Base-by-base conservation (phyloP, 2,113 vertebrate species). In the Onychorhynchus coronatus region DNA sequence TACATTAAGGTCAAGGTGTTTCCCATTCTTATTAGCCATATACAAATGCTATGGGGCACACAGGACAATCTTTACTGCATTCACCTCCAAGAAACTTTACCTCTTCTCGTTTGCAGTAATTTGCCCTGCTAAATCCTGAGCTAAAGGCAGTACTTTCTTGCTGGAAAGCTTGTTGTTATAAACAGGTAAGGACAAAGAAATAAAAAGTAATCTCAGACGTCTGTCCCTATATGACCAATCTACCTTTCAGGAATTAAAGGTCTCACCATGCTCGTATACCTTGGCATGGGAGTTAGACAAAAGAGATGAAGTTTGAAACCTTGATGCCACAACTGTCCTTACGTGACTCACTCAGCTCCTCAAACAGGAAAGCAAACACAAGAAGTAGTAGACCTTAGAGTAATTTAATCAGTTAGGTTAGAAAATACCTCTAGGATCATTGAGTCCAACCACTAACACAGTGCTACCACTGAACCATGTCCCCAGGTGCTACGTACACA, bases 391-490 rank as follows among this genome's bases (percentile, higher is more conserved):
- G 35, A 50, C 56, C 35, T 63, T n/a, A 50, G 41, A 62, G 42
- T 20, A 12, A 55, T 37, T 80, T 47, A 47, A 35, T 68, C 27
- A 42, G 21, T 62, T 55, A 37, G 41, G 70, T 70, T 70, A 49
- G 76, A 81, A 77, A 86, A 68, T 41, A 68, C 27, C 47, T 74
- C 55, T 33, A 55, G 37, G 61, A 68, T 68, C 27, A 35, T 11
- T 1, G 9, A 81, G 62, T 49, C 70, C 31, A 68, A 15, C 15
- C 0, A 0, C 27, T 44, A 56, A 62, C 41, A 75, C 0, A 2
- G 35, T 74, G 35, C 35, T 75, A 56, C 47, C 47, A 62, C 13
- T 24, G 17, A 87, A 62, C 62, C 67, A 44, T 70, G 62, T 49
- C 27, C 11, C 13, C 42, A 50, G 68, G 27, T 37, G 23, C 70